phyloP scores from a whole-genome alignment of 2,113 vertebrate genomes.

The Cyphomyrus discorhynchus region DNA sequence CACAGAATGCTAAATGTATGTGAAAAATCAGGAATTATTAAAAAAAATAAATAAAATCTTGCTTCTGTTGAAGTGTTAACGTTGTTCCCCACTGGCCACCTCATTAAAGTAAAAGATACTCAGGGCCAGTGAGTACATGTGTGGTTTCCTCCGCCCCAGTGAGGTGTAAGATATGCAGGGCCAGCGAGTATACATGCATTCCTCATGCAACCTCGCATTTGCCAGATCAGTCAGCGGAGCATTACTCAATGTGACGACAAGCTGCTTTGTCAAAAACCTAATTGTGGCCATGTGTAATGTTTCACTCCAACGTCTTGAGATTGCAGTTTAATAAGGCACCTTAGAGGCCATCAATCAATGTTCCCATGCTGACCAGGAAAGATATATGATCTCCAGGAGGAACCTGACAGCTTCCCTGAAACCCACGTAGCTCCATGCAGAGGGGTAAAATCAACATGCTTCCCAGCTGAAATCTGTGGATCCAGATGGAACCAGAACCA shows the following conservation, averaged over 20 bases:
- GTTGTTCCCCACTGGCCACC: neutral
- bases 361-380: conserved; percentile 1
- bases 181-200: neutral
- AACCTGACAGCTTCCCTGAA: conserved; percentile 16
- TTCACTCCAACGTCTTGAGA: conserved; percentile 11
- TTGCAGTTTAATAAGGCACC: conserved; percentile 21
- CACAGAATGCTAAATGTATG: neutral
- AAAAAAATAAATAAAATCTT: neutral
- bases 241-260: neutral
- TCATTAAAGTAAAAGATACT: neutral
- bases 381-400: conserved; percentile 19
- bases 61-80: neutral
- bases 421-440: conserved; percentile 26
- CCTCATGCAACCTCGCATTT: neutral
- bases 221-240: neutral
- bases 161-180: neutral
- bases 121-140: neutral
- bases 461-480: neutral
- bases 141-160: neutral
- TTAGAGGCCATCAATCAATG: conserved; percentile 17
- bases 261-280: conserved; percentile 4
- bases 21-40: neutral
- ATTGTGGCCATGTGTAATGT: conserved; percentile 19
- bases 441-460: conserved; percentile 30
- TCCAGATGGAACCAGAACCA: neutral